A percentile compares a stretch with the other conserved stretches of the same genome.
These are phyloP conservation scores for Pseudomugil tenellus DNA, from an alignment of 2,797 vertebrate genomes.

Conservation along the genomic window DNA sequence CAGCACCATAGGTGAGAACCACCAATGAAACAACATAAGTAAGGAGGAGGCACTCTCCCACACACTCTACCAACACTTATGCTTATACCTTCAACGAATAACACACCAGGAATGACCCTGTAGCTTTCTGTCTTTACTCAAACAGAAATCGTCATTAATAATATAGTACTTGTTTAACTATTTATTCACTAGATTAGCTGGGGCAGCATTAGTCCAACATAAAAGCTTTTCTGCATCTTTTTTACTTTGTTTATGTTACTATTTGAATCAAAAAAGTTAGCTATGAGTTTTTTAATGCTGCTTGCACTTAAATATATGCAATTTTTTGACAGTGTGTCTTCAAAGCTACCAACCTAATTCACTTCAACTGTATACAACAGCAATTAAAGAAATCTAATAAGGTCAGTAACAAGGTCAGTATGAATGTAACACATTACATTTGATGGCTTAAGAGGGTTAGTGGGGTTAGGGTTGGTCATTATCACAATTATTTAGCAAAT, in stretches of 20 bases:
- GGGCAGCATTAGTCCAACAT: neutral
- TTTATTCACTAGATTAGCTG: conserved; percentile 24
- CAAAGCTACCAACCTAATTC: neutral
- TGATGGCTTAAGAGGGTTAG: too few species aligned
- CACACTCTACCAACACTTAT: conserved; percentile 37
- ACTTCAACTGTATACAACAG: neutral
- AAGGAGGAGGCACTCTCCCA: conserved; percentile 43
- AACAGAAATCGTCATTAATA: neutral
- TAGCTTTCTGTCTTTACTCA: conserved; percentile 13
- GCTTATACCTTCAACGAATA: conserved; percentile 28
- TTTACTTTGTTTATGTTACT: neutral
- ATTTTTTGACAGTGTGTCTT: too few species aligned
- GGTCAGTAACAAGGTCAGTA: neutral
- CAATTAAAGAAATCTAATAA: neutral
- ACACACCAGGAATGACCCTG: conserved; percentile 22
- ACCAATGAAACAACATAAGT: conserved; percentile 48
- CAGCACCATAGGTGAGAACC: conserved; percentile 39
- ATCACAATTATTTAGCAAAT: too few species aligned
- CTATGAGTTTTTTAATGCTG: conserved; percentile 10
- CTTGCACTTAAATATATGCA: neutral
- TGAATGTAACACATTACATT: neutral
- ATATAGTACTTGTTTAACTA: neutral
- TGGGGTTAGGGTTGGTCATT: too few species aligned
- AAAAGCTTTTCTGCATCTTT: conserved; percentile 9
- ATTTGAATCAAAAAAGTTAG: conserved; percentile 9